These are phyloP conservation scores for Littorina saxatilis DNA, from an alignment of 1,140 invertebrate species.

Conservation along the genomic window DNA sequence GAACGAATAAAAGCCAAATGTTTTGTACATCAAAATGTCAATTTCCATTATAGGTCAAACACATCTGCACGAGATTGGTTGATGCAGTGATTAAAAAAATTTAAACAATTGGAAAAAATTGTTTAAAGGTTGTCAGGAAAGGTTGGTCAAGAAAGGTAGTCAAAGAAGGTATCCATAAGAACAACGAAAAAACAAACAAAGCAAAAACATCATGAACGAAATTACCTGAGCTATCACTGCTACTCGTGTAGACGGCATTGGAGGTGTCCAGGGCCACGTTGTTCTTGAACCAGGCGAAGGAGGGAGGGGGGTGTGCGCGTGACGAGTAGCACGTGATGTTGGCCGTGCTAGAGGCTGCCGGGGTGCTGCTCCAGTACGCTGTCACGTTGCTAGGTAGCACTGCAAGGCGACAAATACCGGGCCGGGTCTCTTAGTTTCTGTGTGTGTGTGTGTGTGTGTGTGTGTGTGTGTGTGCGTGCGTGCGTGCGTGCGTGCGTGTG, in stretches of 20 bases:
- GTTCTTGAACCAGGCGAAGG: conserved; percentile 49
- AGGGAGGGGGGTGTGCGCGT: conserved; percentile 46
- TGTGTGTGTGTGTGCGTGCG: not conserved
- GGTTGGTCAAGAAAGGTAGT: too few species aligned
- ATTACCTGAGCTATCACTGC: not conserved
- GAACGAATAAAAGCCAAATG: too few species aligned
- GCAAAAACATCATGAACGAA: too few species aligned
- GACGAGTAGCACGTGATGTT: conserved; percentile 53
- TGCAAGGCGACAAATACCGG: too few species aligned
- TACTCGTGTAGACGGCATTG: not conserved
- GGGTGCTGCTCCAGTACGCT: conserved; percentile 49
- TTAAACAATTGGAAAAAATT: too few species aligned
- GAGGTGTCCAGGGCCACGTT: conserved; percentile 7
- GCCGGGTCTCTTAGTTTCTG: not conserved
- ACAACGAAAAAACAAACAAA: too few species aligned
- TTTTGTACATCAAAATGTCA: too few species aligned
- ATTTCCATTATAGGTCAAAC: too few species aligned
- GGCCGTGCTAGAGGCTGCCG: conserved; percentile 36
- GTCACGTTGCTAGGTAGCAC: conserved; percentile 52
- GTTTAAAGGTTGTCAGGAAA: too few species aligned
- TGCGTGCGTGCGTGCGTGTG: not conserved
- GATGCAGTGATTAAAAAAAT: too few species aligned
- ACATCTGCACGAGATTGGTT: too few species aligned
- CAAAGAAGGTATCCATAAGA: too few species aligned
- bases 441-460: not conserved